Evolutionary conservation across 2,113 vertebrate species (phyloP), one percentile per base, ranked within the genome.

Genomic region (Chloropsis hardwickii): DNA sequence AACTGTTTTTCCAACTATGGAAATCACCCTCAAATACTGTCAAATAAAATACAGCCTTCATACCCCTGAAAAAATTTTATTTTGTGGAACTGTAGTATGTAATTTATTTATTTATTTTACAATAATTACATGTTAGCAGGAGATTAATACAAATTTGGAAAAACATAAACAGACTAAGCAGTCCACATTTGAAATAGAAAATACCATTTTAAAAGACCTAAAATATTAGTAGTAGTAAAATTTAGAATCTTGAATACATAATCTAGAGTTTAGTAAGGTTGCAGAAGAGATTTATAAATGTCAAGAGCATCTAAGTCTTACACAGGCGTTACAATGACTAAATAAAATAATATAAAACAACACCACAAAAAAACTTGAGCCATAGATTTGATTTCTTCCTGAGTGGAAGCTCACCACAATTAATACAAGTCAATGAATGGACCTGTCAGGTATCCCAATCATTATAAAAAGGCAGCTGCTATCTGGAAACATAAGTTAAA

Each of bases 391-490:
- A 66, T 77, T 82, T 80, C 31, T 81, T 86, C n/a, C 47, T 33
- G 13, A 67, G 31, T 51, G 15, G 31, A 81, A 81, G 47, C 47
- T 70, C 44, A 66, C 60, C 56, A 53, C 40, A 77, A 66, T 71
- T 65, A 86, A 87, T 35, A 73, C 8, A 88, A 64, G 35, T 27
- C 37, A 64, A 48, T 56, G 2, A 81, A 35, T 53, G 9, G 56
- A 73, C 79, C 23, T 3, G 2, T 77, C 83, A 91, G 51, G 51
- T 81, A 60, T 56, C 87, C 29, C 53, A 15, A 44, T 74, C 82
- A 73, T 47, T 86, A 86, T 27, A 69, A 90, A 94, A 90, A 81
- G 67, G 51, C 86, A 95, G 86, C 81, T 90, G 90, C 45, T 71
- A 60, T 82, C 60, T 94, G 76, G n/a, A 80, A 80, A 87, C 60